Evolutionary conservation across 2,113 vertebrate genomes (phyloP), one percentile per base, ranked within the genome.

Genomic region (Phaetusa simplex): DNA sequence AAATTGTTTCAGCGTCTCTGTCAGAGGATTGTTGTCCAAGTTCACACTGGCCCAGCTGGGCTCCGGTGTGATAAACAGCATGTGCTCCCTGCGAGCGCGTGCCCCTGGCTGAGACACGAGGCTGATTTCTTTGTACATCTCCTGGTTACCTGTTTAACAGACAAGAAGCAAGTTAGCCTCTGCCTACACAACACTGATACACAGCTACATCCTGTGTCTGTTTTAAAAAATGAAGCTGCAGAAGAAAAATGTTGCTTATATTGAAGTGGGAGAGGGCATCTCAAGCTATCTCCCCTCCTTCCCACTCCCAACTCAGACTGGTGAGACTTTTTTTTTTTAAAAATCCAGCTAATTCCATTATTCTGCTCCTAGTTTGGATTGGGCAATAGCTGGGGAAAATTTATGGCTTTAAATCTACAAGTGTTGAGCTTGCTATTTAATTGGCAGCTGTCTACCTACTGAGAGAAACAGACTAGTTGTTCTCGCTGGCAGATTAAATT

Each of bases 401-500:
- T 8, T 7, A n/a, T 24, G 53, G 62, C 36, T 82, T 90, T 34
- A 52, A 50, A 42, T 77, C 29, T 82, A 24, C 42, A 56, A 59
- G 58, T 88, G 45, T 15, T 59, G 66, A 77, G 32, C 50, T 73
- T 40, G 59, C 9, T 26, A 11, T 77, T 91, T 69, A 77, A 85
- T 13, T 80, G 77, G 84, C 86, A 93, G 38, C 58, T 18, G 32
- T 52, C 78, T 82, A 16, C 38, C 30, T 55, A 4, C 56, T 56
- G 61, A 95, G 88, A 50, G 91, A 87, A 95, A 32, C 62, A n/a
- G 65, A 43, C 45, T 40, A 18, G 45, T 42, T 89, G 61, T 77
- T 94, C 88, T 65, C 96, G 78, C 81, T 93, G 82, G 86, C 58
- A 88, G 45, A 71, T 86, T 43, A 38, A 38, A 70, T 66, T 79